These are phyloP conservation scores for Drosophila sturtevanti DNA, from an alignment of 1,140 invertebrate species.

Conservation along the genomic window DNA sequence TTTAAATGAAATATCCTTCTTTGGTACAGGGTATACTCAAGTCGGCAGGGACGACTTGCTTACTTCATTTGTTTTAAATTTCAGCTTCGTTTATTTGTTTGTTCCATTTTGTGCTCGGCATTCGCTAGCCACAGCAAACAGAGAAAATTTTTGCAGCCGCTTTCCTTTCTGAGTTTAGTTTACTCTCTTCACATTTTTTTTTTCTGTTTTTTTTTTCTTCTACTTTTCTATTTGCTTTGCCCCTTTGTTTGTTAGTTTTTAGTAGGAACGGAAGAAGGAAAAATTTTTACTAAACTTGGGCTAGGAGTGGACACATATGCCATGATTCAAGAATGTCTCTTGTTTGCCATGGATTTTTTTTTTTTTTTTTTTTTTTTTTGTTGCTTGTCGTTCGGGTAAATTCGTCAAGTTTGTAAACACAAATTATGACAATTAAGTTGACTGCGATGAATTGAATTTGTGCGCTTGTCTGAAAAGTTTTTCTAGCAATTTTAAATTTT, in stretches of 20 bases:
- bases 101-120: slow-evolving; percentile 34
- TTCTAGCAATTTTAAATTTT: slow-evolving; percentile 56
- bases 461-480: slow-evolving; percentile 60
- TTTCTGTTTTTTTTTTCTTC: slow-evolving; percentile 63
- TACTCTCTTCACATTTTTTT: slow-evolving; percentile 55
- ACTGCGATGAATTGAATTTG: slow-evolving; percentile 61
- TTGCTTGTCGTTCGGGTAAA: slow-evolving; percentile 40
- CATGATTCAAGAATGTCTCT: slow-evolving; percentile 16
- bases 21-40: no score
- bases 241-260: slow-evolving; percentile 73
- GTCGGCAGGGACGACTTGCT: no score
- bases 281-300: slow-evolving; percentile 45
- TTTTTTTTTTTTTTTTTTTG: slow-evolving; percentile 2
- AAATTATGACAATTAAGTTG: slow-evolving; percentile 81
- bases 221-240: slow-evolving; percentile 72
- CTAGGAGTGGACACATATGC: slow-evolving; percentile 62
- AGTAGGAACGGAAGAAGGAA: slow-evolving; percentile 41
- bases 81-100: slow-evolving; percentile 12
- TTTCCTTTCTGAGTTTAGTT: slow-evolving; percentile 24
- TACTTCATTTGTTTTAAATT: neutral
- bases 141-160: slow-evolving; percentile 37
- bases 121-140: slow-evolving; percentile 40
- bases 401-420: slow-evolving; percentile 77
- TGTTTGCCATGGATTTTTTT: neutral
- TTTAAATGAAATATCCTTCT: no score